A percentile compares a stretch with the other conserved stretches of the same genome.
Evolutionary conservation across 2,888 invertebrate genomes (phyloP).

Genomic region (Villa cingulata): DNA sequence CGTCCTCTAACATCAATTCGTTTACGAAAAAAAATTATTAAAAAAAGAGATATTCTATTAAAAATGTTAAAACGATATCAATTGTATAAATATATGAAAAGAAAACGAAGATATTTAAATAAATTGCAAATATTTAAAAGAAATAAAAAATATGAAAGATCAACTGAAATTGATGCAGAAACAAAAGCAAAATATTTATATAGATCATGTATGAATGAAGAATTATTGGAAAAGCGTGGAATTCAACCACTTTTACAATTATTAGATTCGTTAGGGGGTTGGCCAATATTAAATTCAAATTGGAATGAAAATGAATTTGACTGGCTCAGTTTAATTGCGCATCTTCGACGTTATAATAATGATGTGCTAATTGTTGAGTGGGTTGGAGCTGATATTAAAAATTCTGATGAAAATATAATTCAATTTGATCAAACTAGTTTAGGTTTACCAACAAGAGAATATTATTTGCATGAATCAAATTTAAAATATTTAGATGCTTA

Average conservation of each 20-base stretch:
- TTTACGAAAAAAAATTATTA: slow-evolving; percentile 1
- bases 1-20: background rate
- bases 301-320: slow-evolving; percentile 57
- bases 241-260: slow-evolving; percentile 56
- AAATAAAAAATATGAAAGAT: background rate
- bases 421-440: slow-evolving; percentile 82
- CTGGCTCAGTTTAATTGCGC: slow-evolving; percentile 60
- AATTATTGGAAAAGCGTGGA: slow-evolving; percentile 53
- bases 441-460: slow-evolving; percentile 59
- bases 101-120: background rate
- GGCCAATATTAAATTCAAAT: slow-evolving; percentile 60
- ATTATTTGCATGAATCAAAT: slow-evolving; percentile 58
- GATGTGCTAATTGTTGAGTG: slow-evolving; percentile 74
- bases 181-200: slow-evolving; percentile 73
- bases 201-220: slow-evolving; percentile 74
- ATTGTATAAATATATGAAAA: background rate
- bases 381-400: slow-evolving; percentile 88
- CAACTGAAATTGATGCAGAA: slow-evolving; percentile 43
- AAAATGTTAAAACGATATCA: background rate
- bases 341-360: slow-evolving; percentile 66
- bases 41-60: background rate
- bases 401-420: slow-evolving; percentile 80
- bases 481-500: slow-evolving; percentile 64
- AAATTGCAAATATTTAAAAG: background rate
- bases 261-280: slow-evolving; percentile 65